Evolutionary conservation across 2,888 invertebrate species (phyloP).

Genomic region (Girardia tigrina): DNA sequence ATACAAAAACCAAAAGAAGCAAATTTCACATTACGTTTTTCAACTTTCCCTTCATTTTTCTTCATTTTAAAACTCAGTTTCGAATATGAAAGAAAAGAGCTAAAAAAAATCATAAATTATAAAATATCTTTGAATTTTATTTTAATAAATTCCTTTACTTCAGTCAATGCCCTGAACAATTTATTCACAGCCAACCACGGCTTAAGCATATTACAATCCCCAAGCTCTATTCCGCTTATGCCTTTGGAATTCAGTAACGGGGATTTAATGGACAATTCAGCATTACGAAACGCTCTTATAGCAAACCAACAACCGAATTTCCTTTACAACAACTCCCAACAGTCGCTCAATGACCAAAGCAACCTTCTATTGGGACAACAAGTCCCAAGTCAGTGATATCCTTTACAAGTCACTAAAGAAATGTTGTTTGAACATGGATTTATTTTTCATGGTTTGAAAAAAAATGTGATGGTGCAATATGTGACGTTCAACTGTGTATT

Average conservation of each 20-base stretch:
- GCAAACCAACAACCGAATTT: background rate
- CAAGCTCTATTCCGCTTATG: background rate
- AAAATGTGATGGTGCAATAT: background rate
- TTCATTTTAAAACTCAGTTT: no score
- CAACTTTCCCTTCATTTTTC: no score
- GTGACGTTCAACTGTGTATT: background rate
- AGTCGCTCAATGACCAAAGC: background rate
- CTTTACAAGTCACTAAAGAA: no score
- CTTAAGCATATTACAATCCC: background rate
- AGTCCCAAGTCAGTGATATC: background rate
- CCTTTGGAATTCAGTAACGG: background rate
- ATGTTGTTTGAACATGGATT: no score
- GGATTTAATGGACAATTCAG: background rate
- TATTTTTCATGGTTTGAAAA: background rate
- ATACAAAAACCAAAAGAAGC: no score
- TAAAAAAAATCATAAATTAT: no score
- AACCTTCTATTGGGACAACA: background rate
- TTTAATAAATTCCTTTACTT: no score
- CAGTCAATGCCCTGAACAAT: background rate
- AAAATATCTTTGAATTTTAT: no score
- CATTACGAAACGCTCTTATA: background rate
- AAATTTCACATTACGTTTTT: no score
- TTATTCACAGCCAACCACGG: background rate
- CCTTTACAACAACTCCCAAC: background rate
- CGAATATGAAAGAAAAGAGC: no score